Evolutionary conservation across 2,888 invertebrate species (phyloP).

Genomic region (Lasioglossum morio): DNA sequence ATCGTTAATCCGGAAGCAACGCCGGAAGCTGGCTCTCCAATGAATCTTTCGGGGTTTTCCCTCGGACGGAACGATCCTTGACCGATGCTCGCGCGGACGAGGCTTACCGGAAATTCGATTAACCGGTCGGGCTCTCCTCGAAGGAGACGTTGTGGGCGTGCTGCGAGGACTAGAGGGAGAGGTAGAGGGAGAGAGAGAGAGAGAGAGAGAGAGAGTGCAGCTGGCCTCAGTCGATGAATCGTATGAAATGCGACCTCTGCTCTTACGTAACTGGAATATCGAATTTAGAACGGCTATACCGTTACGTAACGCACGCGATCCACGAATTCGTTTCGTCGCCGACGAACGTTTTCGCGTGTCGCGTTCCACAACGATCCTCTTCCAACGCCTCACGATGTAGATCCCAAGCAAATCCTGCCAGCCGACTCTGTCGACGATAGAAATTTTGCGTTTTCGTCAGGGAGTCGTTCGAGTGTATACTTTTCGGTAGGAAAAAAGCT

Average conservation of each 20-base stretch:
- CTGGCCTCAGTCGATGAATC: constrained; percentile 20
- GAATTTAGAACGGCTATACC: constrained; percentile 1
- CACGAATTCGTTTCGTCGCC: background rate
- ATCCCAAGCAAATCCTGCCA: background rate
- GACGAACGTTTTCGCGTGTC: background rate
- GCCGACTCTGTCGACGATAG: background rate
- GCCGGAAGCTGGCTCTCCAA: constrained; percentile 43
- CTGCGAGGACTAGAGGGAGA: background rate
- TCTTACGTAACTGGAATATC: constrained; percentile 25
- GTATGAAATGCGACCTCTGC: constrained; percentile 20
- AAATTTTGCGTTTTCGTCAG: background rate
- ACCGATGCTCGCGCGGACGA: constrained; percentile 23
- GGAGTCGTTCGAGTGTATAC: background rate
- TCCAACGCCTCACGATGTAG: background rate
- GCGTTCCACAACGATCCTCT: background rate
- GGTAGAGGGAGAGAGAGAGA: too few species aligned
- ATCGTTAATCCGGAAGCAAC: constrained; percentile 61
- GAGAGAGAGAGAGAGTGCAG: background rate
- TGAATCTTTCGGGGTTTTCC: constrained; percentile 57
- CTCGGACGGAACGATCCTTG: background rate
- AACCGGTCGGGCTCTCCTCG: constrained; percentile 34
- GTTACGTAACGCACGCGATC: constrained; percentile 21
- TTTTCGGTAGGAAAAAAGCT: background rate
- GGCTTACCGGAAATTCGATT: constrained; percentile 56
- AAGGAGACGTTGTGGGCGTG: background rate